These are phyloP conservation scores for Lepus townsendii DNA, from an alignment of 2,797 vertebrate genomes.

Conservation along the genomic window DNA sequence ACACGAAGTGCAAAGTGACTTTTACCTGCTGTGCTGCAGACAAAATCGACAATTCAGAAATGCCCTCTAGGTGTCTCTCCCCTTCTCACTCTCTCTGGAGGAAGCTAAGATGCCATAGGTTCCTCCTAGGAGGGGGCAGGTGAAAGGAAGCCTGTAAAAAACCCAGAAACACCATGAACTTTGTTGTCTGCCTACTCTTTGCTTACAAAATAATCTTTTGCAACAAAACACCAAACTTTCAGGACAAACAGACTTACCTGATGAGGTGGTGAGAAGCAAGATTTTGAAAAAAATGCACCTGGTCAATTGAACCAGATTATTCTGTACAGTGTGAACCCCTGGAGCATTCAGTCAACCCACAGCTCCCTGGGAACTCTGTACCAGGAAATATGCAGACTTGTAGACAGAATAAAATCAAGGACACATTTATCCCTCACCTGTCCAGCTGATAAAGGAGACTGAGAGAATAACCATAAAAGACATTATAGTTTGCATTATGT, in stretches of 20 bases:
- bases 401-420: neutral
- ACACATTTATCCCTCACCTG: neutral
- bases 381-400: neutral
- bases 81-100: slow-evolving; percentile 73
- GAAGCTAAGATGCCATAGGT: slow-evolving; percentile 73
- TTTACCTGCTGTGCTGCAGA: slow-evolving; percentile 87
- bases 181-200: slow-evolving; percentile 41
- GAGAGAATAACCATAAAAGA: neutral
- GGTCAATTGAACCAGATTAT: neutral
- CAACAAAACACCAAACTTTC: neutral
- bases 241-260: neutral
- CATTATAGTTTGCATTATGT: neutral
- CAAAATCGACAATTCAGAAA: slow-evolving; percentile 87
- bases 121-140: slow-evolving; percentile 73
- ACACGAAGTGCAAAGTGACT: slow-evolving; percentile 89
- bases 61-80: slow-evolving; percentile 74
- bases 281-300: neutral
- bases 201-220: slow-evolving; percentile 63
- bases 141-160: slow-evolving; percentile 73
- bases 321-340: neutral
- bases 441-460: neutral
- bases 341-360: neutral
- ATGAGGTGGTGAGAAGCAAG: neutral
- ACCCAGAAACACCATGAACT: slow-evolving; percentile 38
- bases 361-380: neutral